Evolutionary conservation across 2,888 invertebrate genomes (phyloP).

Genomic region (Torymus aiolomorphi): DNA sequence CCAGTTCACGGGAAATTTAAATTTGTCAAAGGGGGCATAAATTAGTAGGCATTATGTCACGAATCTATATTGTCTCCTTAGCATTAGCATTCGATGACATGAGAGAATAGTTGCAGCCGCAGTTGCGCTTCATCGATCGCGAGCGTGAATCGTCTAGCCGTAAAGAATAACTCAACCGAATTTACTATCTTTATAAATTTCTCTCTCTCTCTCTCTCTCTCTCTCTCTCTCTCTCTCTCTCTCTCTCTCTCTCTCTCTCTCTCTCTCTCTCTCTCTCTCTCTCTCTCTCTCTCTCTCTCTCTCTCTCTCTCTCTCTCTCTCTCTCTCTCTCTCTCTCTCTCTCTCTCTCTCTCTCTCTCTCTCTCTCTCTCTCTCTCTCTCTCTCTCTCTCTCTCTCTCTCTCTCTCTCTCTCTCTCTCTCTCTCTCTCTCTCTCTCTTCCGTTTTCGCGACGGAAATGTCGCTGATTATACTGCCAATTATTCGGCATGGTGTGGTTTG

Average conservation of each 20-base stretch:
- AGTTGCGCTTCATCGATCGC: conserved; percentile 47
- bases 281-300: no score
- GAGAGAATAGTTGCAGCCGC: background rate
- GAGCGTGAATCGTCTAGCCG: conserved; percentile 4
- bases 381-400: no score
- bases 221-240: no score
- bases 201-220: no score
- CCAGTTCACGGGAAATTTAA: conserved; percentile 11
- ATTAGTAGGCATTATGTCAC: conserved; percentile 39
- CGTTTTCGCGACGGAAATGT: conserved; percentile 17
- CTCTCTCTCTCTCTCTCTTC: conserved; percentile 16
- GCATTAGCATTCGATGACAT: conserved; percentile 32
- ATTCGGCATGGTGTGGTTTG: no score
- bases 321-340: no score
- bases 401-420: no score
- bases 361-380: no score
- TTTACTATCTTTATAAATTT: conserved; percentile 37
- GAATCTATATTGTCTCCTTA: conserved; percentile 4
- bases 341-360: no score
- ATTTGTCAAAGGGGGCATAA: conserved; percentile 35
- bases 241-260: no score
- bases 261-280: no score
- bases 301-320: no score
- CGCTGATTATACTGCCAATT: conserved; percentile 30
- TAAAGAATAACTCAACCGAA: conserved; percentile 49